Base-by-base conservation (phyloP, 2,113 vertebrate genomes). In the Panthera leo region DNA sequence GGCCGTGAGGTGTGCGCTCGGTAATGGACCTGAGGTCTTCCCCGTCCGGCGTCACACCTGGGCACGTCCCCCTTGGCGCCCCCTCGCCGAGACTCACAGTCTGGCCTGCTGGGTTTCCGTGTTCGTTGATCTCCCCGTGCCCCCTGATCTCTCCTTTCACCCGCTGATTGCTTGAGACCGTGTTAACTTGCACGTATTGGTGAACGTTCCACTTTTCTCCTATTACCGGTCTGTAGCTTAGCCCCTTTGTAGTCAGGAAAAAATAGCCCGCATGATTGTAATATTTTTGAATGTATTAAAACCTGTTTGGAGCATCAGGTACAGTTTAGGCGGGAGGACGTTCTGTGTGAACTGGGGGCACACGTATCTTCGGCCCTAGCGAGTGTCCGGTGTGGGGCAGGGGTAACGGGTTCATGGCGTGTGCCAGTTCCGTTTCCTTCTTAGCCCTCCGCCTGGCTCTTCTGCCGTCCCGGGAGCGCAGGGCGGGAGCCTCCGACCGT, bases 341-440 rank as follows among this genome's bases (percentile, higher is more conserved):
- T 45, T 11, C 23, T n/a, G 5, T 0, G 13, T 27, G 5, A 8
- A 8, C 21, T 34, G 4, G 51, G 31, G 80, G 58, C 42, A 15
- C 36, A 51, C 2, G 6, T 1, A 1, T 25, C 8, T 27, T 6
- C 21, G 18, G 23, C 36, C 18, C 55, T 19, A 9, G 3, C 9
- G 2, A 18, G 36, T 13, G 42, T 34, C 19, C 51, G 34, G 0
- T 34, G 5, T 13, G 4, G 2, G 0, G 39, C 9, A 1, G 23
- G 29, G 34, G 8, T 18, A 14, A 8, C 11, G 7, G 67, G 51
- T 39, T 19, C 25, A 4, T 1, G 23, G 42, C 31, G 0, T 19
- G 21, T 65, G 27, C 15, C 1, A 9, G 11, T 29, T 14, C 45
- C 87, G 3, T 36, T 5, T 58, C 31, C 9, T 45, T 15, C 1